Percentiles rank a stretch among this genome's conserved stretches.
These are phyloP conservation scores for Dasypolia templi DNA, from an alignment of 2,888 invertebrate species.

Conservation along the genomic window DNA sequence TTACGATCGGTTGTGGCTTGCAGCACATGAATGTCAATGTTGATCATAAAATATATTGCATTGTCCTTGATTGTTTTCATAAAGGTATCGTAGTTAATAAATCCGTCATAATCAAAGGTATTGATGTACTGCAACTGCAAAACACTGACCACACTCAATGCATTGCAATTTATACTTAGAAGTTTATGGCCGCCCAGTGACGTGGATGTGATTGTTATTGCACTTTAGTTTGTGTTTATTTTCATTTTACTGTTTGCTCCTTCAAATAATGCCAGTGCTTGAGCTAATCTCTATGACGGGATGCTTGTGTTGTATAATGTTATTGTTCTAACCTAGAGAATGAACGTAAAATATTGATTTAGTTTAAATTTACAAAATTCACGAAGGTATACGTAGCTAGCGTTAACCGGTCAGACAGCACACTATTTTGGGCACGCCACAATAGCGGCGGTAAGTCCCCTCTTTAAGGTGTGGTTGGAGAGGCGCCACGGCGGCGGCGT, in stretches of 20 bases:
- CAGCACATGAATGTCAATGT: conserved; percentile 29
- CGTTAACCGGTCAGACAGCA: conserved; percentile 73
- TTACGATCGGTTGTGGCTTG: conserved; percentile 11
- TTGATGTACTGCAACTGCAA: conserved; percentile 47
- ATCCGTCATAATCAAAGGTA: conserved; percentile 17
- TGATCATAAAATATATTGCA: conserved; percentile 18
- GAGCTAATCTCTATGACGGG: conserved; percentile 14
- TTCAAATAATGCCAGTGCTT: conserved; percentile 22
- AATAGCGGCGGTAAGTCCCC: too few species aligned
- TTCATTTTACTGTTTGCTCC: conserved; percentile 53
- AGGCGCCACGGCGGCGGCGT: too few species aligned
- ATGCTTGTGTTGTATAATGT: conserved; percentile 27
- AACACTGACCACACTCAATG: conserved; percentile 81
- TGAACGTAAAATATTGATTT: conserved; percentile 32
- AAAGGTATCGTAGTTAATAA: conserved; percentile 36
- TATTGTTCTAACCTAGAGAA: conserved; percentile 37
- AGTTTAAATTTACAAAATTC: conserved; percentile 75
- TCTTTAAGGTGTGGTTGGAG: too few species aligned
- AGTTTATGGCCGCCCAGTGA: conserved; percentile 73
- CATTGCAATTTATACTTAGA: conserved; percentile 69
- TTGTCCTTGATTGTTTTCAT: conserved; percentile 39
- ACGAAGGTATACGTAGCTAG: conserved; percentile 68
- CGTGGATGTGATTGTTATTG: conserved; percentile 67
- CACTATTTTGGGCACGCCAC: too few species aligned
- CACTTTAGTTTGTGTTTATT: conserved; percentile 65